Base-by-base conservation (phyloP, 2,113 vertebrate genomes). In the Thamnophis sirtalis region DNA sequence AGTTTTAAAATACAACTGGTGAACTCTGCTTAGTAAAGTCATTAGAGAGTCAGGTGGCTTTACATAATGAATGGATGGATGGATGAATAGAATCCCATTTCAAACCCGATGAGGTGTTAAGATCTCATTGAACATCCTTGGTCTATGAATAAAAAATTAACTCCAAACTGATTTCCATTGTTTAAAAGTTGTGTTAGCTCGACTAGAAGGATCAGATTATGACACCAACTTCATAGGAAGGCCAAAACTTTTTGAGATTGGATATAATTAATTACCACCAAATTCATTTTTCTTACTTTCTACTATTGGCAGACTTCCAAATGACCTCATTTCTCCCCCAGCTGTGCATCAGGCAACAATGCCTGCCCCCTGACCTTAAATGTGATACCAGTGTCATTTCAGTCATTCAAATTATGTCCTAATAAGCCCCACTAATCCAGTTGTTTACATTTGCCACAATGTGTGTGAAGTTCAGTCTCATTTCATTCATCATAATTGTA, bases 141-240 rank as follows among this genome's bases (percentile, higher is more conserved):
- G 68, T 54, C 55, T 19, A 56, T 55, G 89, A 84, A 55, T 90
- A 84, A 90, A 90, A 55, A 90, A 55, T 56, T 91, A 60, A 86
- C 55, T 60, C 55, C 90, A 91, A 60, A 84, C 43, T 91, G 84
- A 55, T 86, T 86, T n/a, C n/a, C 84, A 51, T 91, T 60, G 58
- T 91, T 86, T 91, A 86, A 21, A 80, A 80, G 3, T 80, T 80
- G 33, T 43, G 73, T 80, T 21, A 80, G 33, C 33, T 43, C 17
- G 21, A 80, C 33, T 21, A 80, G 73, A 43, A 43, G 73, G 73
- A 80, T 43, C 73, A 80, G n/a, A 43, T 38, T 80, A 80, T 17
- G 33, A 38, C 3, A 21, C 33, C 33, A 80, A 80, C 33, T 80
- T 21, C 73, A 21, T 7, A 43, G 17, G 73, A 80, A 80, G 7